Base-by-base conservation (phyloP, 2,888 invertebrate species). In the Apoda limacodes region DNA sequence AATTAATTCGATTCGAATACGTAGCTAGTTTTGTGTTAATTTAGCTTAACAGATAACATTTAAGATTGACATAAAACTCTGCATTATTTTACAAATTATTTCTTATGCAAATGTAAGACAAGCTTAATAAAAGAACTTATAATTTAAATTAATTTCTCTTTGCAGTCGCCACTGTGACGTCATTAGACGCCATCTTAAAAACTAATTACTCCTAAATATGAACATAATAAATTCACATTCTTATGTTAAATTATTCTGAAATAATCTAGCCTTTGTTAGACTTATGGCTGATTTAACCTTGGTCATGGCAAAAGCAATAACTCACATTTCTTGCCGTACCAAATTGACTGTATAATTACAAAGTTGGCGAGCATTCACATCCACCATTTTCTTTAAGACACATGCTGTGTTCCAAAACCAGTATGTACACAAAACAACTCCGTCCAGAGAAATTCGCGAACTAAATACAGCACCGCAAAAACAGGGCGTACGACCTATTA, bases 341-440 rank as follows among this genome's bases (percentile, higher is more conserved):
- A 78, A 78, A 78, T 78, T 76, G 76, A 76, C 58, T 76, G 76
- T 75, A 68, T 78, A 76, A 78, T 78, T 75, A 72, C 62, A 67
- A 67, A 60, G 64, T 66, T 58, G 57, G 61, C 53, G 50, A 52
- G 50, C 55, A 65, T 72, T 69, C 66, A 67, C 55, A 38, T 55
- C 52, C 50, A 54, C 51, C 50, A 52, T 46, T 54, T 52, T 52
- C 51, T 57, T 61, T 54, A 52, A 64, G 65, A 62, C 63, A 67
- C 78, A 75, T 51, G 76, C 75, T 71, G 76, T 28, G 76, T 45
- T 44, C 60, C 44, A 55, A 68, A 75, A 76, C 76, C 75, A 74
- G 75, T 71, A 65, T 60, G 60, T 57, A 68, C 64, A 74, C 67
- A 71, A 67, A 60, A 60, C 58, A 61, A 64, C 5, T 5, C 17